Conservation (phyloP, 2,113 vertebrate genomes). For the Silurus asotus region DNA sequence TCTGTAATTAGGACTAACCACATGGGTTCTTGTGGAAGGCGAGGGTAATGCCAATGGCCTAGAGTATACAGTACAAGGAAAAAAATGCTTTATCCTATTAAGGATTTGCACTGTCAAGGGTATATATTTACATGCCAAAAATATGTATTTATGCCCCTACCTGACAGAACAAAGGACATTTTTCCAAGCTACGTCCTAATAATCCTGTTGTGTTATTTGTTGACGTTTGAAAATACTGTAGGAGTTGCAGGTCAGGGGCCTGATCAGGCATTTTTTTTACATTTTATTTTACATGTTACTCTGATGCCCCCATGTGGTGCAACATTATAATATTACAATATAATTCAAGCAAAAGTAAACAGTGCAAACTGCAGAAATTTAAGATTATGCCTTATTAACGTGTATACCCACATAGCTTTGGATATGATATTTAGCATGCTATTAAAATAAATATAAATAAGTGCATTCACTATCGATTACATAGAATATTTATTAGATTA, state of each 20-base stretch:
- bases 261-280: not conserved
- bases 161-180: not conserved
- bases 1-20: not conserved
- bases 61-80: not conserved
- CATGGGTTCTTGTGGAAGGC: not conserved
- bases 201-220: not conserved
- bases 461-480: too few relatives aligned
- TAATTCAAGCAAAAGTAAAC: too few relatives aligned
- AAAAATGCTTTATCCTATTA: not conserved
- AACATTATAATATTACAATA: not conserved
- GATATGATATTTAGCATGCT: too few relatives aligned
- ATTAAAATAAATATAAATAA: too few relatives aligned
- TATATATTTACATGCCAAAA: not conserved
- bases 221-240: not conserved
- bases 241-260: not conserved
- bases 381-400: too few relatives aligned
- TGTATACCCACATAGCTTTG: too few relatives aligned
- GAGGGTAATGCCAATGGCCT: not conserved
- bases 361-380: too few relatives aligned
- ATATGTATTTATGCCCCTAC: not conserved
- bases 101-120: not conserved
- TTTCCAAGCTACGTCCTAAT: not conserved
- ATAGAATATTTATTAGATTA: too few relatives aligned
- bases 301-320: slow-evolving; percentile 63
- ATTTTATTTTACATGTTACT: slow-evolving; percentile 4